A percentile compares a stretch with the other conserved stretches of the same genome.
These are phyloP conservation scores for Pogoniulus pusillus DNA, from an alignment of 2,797 vertebrate genomes.

Conservation along the genomic window DNA sequence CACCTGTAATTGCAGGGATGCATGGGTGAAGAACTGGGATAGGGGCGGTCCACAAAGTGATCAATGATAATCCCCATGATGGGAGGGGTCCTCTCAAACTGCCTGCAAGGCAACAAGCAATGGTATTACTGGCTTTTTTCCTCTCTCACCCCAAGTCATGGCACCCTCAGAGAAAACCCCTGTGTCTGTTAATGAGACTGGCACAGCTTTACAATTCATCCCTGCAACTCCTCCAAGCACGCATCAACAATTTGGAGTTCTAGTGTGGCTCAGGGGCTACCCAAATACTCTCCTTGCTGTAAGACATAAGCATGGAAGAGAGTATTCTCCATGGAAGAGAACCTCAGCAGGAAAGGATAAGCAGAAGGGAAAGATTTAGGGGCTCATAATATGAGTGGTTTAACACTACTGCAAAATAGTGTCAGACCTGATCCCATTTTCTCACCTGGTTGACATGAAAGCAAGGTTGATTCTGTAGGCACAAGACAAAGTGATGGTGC, in stretches of 20 bases:
- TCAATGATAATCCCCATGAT: conserved; percentile 99
- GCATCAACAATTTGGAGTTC: conserved; percentile 3
- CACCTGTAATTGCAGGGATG: conserved; percentile 93
- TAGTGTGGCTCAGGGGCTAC: conserved; percentile 9
- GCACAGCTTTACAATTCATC: conserved; percentile 24
- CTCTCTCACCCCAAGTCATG: conserved; percentile 3
- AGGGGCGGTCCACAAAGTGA: conserved; percentile 96
- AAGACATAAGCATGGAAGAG: not conserved
- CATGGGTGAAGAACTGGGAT: conserved; percentile 85
- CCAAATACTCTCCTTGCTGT: conserved; percentile 34
- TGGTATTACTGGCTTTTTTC: conserved; percentile 45
- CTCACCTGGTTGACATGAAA: conserved; percentile 97
- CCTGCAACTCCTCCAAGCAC: conserved; percentile 30
- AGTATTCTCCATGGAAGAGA: not conserved
- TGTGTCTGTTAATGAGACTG: conserved; percentile 8
- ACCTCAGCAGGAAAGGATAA: conserved; percentile 2
- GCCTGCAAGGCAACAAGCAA: conserved; percentile 86
- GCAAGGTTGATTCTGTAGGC: conserved; percentile 98
- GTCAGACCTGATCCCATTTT: not conserved
- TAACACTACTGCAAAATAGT: not conserved
- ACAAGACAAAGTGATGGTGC: conserved; percentile 95
- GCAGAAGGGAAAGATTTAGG: not conserved
- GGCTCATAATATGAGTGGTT: not conserved
- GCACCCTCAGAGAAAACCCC: conserved; percentile 3
- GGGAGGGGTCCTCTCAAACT: conserved; percentile 93